Percentiles rank a stretch among this genome's conserved stretches.
phyloP scores from a whole-genome alignment of 2,888 invertebrate genomes.

The Drosophila setosimentum region DNA sequence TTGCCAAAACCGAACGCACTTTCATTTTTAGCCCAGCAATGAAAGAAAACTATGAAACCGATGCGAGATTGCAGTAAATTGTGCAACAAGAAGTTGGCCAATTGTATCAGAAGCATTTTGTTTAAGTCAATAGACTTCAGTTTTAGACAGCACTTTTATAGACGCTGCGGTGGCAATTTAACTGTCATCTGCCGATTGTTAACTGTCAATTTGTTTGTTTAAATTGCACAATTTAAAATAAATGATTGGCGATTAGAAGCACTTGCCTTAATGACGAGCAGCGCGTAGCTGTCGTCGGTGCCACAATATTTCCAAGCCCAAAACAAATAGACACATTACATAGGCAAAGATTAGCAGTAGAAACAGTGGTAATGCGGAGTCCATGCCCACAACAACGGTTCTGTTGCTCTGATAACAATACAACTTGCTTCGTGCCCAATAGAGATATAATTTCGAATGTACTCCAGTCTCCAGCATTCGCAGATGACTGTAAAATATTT shows the following conservation, averaged over 20 bases:
- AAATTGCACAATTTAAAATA: conserved; percentile 52
- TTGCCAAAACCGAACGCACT: conserved; percentile 25
- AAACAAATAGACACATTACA: conserved; percentile 60
- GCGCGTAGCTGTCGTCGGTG: conserved; percentile 32
- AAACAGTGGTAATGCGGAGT: conserved; percentile 82
- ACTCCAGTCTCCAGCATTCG: conserved; percentile 82
- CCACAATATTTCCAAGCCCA: conserved; percentile 74
- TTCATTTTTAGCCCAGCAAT: conserved; percentile 71
- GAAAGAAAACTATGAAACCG: conserved; percentile 62
- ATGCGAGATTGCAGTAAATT: conserved; percentile 66
- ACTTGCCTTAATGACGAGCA: conserved; percentile 41
- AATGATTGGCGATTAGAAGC: conserved; percentile 17
- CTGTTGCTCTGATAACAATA: conserved; percentile 75
- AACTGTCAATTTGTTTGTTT: conserved; percentile 59
- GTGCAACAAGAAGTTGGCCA: conserved; percentile 72
- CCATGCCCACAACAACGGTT: conserved; percentile 80
- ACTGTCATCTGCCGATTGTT: conserved; percentile 45
- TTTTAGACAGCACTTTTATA: conserved; percentile 48
- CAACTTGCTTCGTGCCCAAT: conserved; percentile 77
- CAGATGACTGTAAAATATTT: conserved; percentile 54
- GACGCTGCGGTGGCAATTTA: conserved; percentile 39
- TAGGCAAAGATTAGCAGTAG: conserved; percentile 71
- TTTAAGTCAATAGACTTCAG: conserved; percentile 20
- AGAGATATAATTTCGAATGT: conserved; percentile 65
- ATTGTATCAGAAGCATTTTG: conserved; percentile 55